Percentiles rank a stretch among this genome's conserved stretches.
Evolutionary conservation across 2,113 vertebrate species (phyloP).

Genomic region (Acinonyx jubatus): DNA sequence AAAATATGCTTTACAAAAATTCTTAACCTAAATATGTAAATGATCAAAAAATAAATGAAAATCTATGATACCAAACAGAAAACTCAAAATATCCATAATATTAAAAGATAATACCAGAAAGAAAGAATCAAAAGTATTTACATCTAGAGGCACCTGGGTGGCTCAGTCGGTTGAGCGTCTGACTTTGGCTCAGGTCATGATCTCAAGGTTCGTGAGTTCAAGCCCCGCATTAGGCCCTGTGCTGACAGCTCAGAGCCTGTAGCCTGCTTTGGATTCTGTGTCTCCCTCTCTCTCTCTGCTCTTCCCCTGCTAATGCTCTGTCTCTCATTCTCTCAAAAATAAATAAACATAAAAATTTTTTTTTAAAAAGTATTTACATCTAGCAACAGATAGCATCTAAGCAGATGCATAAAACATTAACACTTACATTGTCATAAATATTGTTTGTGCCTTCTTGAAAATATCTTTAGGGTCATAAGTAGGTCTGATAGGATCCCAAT

Average conservation of each 20-base stretch:
- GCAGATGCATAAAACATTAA: background rate
- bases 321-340: too few species aligned
- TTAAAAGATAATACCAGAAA: slow-evolving; percentile 10
- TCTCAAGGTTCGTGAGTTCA: too few species aligned
- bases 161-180: too few species aligned
- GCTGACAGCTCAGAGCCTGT: too few species aligned
- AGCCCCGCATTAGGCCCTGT: too few species aligned
- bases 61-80: slow-evolving; percentile 25
- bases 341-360: too few species aligned
- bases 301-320: too few species aligned
- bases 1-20: slow-evolving; percentile 43
- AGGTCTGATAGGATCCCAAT: background rate
- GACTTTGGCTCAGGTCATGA: background rate
- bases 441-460: background rate
- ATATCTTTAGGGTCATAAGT: background rate
- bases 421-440: slow-evolving; percentile 4
- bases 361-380: background rate
- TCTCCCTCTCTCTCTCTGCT: too few species aligned
- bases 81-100: background rate
- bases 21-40: slow-evolving; percentile 16
- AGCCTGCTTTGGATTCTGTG: too few species aligned
- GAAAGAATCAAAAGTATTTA: slow-evolving; percentile 10
- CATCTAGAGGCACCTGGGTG: background rate
- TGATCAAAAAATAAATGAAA: background rate
- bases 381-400: background rate